Conservation (phyloP, 2,888 invertebrate species). For the Volucella inflata region DNA sequence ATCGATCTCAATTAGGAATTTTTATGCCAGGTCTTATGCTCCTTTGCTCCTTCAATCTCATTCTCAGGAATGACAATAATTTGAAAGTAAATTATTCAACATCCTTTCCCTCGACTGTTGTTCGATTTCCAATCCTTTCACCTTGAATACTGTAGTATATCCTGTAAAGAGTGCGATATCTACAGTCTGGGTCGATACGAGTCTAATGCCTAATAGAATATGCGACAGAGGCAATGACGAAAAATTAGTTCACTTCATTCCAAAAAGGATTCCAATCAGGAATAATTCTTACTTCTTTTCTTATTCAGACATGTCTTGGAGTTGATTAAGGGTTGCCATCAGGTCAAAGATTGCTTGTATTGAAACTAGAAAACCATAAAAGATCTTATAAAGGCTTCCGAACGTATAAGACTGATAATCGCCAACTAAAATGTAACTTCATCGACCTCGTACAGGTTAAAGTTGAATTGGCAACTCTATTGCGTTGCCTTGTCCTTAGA, state of each 20-base stretch:
- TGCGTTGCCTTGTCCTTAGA: not conserved
- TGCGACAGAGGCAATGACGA: not conserved
- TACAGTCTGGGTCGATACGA: constrained; percentile 32
- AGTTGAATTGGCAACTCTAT: no score
- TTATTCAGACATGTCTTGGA: no score
- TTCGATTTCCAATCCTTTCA: constrained; percentile 21
- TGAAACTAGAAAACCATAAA: no score
- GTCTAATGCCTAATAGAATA: constrained; percentile 37
- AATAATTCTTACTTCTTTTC: not conserved
- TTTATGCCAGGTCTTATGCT: not conserved
- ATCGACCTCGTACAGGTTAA: no score
- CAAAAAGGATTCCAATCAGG: constrained; percentile 22
- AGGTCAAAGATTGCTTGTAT: no score
- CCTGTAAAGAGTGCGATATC: not conserved
- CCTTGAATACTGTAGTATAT: not conserved
- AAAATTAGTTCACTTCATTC: constrained; percentile 14
- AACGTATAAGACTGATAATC: no score
- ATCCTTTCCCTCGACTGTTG: not conserved
- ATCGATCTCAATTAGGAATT: constrained; percentile 50
- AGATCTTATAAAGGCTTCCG: no score
- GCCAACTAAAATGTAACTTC: no score
- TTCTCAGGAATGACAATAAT: not conserved
- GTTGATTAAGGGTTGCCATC: no score
- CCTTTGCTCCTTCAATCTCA: not conserved
- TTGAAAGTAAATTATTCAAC: constrained; percentile 25